These are phyloP conservation scores for Poeciliopsis turneri DNA, from an alignment of 2,797 vertebrate species.

Conservation along the genomic window DNA sequence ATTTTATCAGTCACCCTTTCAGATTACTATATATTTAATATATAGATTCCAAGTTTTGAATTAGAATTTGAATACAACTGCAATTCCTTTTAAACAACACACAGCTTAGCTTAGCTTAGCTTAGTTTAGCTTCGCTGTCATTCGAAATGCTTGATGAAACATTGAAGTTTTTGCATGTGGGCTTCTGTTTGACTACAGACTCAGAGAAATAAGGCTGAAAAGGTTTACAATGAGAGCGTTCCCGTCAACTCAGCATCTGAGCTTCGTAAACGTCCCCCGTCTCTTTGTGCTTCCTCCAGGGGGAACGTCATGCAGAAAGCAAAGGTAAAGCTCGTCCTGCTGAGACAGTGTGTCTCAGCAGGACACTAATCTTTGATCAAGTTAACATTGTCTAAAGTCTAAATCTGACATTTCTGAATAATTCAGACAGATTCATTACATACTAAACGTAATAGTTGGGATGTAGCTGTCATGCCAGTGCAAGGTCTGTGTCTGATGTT, in stretches of 20 bases:
- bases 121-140: background rate
- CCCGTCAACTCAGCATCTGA: conserved; percentile 92
- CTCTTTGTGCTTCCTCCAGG: conserved; percentile 85
- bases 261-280: conserved; percentile 88
- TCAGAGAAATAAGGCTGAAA: conserved; percentile 71
- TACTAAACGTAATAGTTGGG: background rate
- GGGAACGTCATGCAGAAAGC: conserved; percentile 95
- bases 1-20: background rate
- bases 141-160: background rate
- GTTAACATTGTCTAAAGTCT: background rate
- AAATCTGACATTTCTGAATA: background rate
- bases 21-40: background rate
- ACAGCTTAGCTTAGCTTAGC: background rate
- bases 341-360: background rate
- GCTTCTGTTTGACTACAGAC: conserved; percentile 53
- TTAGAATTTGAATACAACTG: background rate
- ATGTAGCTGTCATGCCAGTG: background rate
- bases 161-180: background rate
- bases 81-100: background rate
- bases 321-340: conserved; percentile 81
- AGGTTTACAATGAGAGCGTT: conserved; percentile 77
- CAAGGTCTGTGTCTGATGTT: background rate
- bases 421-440: background rate
- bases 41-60: background rate
- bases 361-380: background rate